These are phyloP conservation scores for Corydoras sp. DNA, from an alignment of 2,113 vertebrate genomes.

Conservation along the genomic window DNA sequence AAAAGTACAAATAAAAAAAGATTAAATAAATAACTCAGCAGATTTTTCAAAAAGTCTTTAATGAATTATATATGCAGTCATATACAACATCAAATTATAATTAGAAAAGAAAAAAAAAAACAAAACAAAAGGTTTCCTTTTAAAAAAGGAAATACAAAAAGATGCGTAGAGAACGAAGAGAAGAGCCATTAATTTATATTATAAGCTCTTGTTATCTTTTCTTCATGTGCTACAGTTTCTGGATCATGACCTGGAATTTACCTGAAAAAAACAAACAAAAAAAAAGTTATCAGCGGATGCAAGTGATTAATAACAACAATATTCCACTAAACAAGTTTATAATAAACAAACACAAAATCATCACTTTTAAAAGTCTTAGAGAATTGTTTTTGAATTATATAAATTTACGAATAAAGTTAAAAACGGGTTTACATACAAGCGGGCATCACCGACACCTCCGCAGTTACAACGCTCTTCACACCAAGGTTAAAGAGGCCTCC, in stretches of 20 bases:
- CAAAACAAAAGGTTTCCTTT: background rate
- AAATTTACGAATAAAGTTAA: background rate
- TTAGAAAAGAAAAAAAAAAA: background rate
- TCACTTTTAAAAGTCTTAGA: too few relatives aligned
- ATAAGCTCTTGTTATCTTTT: conserved; percentile 17
- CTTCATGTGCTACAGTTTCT: conserved; percentile 74
- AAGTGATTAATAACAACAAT: too few relatives aligned
- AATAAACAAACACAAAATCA: background rate
- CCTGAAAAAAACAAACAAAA: conserved; percentile 62
- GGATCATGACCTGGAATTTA: conserved; percentile 98
- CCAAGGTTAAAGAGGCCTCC: conserved; percentile 85
- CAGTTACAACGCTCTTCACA: conserved; percentile 93
- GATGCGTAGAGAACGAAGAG: too few relatives aligned
- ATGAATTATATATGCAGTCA: too few relatives aligned
- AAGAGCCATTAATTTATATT: background rate
- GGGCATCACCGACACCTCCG: conserved; percentile 93
- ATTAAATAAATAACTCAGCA: too few relatives aligned
- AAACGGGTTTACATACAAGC: conserved; percentile 72
- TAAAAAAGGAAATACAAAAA: conserved; percentile 13
- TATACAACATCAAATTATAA: conserved; percentile 4
- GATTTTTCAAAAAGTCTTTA: too few relatives aligned
- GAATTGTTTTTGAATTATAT: background rate
- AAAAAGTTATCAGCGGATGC: background rate
- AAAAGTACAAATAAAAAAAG: too few relatives aligned
- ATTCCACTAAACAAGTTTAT: too few relatives aligned